Evolutionary conservation across 2,113 vertebrate species (phyloP), one percentile per base, ranked within the genome.

Genomic region (Crotalus horridus): DNA sequence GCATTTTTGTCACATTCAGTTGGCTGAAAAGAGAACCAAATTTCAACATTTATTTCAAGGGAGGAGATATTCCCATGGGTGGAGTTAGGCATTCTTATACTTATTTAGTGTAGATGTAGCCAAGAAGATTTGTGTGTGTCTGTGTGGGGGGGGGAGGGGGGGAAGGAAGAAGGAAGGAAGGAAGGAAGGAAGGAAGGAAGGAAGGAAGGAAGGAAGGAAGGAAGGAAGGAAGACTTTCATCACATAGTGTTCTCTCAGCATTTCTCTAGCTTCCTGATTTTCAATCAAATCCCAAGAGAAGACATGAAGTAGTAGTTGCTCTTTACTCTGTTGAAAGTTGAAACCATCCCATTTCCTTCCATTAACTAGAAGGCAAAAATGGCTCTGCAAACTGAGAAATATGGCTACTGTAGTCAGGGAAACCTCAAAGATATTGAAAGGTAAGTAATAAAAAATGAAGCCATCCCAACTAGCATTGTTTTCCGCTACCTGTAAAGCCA

Each of bases 71-170:
- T 81, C 33, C 33, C 33, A 39, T 81, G 69, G 17, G 33, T 39
- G 69, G 33, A 81, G n/a, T 81, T 81, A 81, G 69, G 69, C 69
- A 81, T 74, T 20, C 29, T 74, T 74, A 64, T 64, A 64, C 29
- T 29, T 64, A 74, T 74, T 74, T 74, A 33, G 69, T 33, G 69
- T 20, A 39, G 69, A 3, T 74, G 69, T 74, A 33, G n/a, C n/a
- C n/a, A 74, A 74, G n/a, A 1, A 74, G n/a, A 4, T n/a, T 4
- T 74, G 29, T 74, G n/a, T 69, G n/a, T 33, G 13, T 12, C 26
- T 61, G 23, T 61, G 23, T 24, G 24, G 3, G 11, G 24, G 1
- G 6, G 3, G 1, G 0, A 10, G 13, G 4, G 3, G 1, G 11
- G 10, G 3, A 3, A 29, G 59, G 3, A 3, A n/a, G 9, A 3